Evolutionary conservation across 2,797 vertebrate genomes (phyloP).

Genomic region (Eulemur rubriventer): DNA sequence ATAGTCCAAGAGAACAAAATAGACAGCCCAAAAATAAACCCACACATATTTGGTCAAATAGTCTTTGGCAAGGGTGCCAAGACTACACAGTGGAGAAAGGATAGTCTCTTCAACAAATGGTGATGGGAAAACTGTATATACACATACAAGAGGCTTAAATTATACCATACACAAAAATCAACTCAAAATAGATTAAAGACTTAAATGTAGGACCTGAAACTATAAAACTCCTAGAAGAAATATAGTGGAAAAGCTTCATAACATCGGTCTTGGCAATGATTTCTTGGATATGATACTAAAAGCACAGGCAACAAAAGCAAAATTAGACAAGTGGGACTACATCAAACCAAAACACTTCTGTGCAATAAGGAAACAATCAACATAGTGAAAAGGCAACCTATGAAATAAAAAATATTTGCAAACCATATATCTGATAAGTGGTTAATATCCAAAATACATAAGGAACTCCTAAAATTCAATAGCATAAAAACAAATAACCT

Average conservation of each 20-base stretch:
- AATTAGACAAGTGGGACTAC: background rate
- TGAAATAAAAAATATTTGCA: background rate
- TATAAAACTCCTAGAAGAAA: background rate
- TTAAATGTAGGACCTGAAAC: background rate
- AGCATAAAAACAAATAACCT: background rate
- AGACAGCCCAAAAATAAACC: background rate
- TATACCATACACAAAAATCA: background rate
- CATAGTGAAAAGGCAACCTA: background rate
- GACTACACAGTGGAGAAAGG: background rate
- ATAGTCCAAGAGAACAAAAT: background rate
- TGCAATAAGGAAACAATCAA: background rate
- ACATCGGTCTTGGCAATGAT: background rate
- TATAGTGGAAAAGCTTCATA: background rate
- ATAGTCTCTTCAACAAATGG: background rate
- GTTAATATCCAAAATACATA: background rate
- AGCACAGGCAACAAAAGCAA: background rate
- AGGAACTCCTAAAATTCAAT: background rate
- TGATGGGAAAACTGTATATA: background rate
- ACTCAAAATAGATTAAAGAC: background rate
- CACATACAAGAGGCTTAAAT: background rate
- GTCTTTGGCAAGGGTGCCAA: background rate
- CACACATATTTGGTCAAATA: background rate
- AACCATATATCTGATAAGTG: background rate
- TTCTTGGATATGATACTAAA: background rate
- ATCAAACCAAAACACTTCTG: background rate